phyloP scores from a whole-genome alignment of 2,797 vertebrate species.

The Enteromius afrohamiltoni region DNA sequence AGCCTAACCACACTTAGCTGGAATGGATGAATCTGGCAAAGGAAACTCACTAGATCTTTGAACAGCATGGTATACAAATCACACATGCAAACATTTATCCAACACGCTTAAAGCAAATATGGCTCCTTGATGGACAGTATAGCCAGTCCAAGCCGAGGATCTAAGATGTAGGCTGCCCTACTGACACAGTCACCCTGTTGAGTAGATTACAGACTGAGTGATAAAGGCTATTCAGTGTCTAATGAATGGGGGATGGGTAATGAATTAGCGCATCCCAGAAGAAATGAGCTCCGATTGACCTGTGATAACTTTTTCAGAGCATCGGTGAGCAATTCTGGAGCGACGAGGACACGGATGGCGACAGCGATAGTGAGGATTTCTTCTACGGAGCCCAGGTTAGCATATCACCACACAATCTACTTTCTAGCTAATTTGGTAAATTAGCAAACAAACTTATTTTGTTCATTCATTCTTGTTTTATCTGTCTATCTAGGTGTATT shows the following conservation, averaged over 20 bases:
- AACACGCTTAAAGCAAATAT: neutral
- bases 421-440: neutral
- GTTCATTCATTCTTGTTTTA: neutral
- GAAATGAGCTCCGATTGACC: constrained; percentile 32
- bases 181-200: constrained; percentile 50
- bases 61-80: constrained; percentile 69
- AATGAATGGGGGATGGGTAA: constrained; percentile 26
- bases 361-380: constrained; percentile 87
- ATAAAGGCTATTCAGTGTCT: constrained; percentile 26
- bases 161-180: constrained; percentile 34
- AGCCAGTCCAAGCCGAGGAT: constrained; percentile 1
- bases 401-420: neutral
- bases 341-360: constrained; percentile 85
- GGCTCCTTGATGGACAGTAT: neutral
- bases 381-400: constrained; percentile 83
- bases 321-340: constrained; percentile 84
- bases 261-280: neutral
- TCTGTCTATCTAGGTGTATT: neutral
- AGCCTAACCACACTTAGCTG: constrained; percentile 47
- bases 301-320: constrained; percentile 75
- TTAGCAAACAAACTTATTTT: neutral
- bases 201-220: constrained; percentile 46
- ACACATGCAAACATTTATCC: neutral
- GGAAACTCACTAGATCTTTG: constrained; percentile 55
- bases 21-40: constrained; percentile 54